Percentiles rank a stretch among this genome's conserved stretches.
Conservation (phyloP, 1,140 invertebrate genomes). For the Diprion similis region DNA sequence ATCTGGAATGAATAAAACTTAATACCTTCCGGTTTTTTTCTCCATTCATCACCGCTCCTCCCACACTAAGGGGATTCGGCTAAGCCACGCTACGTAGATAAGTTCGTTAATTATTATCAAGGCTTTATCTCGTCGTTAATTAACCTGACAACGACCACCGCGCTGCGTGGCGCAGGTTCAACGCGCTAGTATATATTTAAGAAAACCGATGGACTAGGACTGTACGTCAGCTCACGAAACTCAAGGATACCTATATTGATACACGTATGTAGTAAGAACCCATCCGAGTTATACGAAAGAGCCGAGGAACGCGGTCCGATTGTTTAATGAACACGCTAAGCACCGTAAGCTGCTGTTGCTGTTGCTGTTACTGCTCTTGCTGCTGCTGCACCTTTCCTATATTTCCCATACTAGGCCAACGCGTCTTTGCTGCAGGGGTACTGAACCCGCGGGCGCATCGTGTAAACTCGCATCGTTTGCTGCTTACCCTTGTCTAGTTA, state of each 20-base stretch:
- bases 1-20: not conserved
- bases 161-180: not conserved
- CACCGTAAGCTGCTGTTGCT: not conserved
- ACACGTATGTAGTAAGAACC: no score
- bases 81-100: not conserved
- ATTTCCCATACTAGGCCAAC: not conserved
- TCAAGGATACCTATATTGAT: no score
- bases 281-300: not conserved
- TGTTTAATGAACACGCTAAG: conserved; percentile 4
- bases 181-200: no score
- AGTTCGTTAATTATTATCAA: not conserved
- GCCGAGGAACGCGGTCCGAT: not conserved
- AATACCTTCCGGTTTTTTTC: not conserved
- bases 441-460: not conserved
- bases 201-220: no score
- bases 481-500: not conserved
- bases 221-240: no score
- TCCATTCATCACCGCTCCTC: not conserved
- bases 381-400: not conserved
- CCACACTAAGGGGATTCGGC: not conserved
- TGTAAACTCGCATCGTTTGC: not conserved
- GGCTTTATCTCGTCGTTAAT: not conserved
- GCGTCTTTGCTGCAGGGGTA: not conserved
- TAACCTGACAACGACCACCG: not conserved
- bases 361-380: no score